These are phyloP conservation scores for Phylloscopus collybita DNA, from an alignment of 2,797 vertebrate genomes.

Conservation along the genomic window DNA sequence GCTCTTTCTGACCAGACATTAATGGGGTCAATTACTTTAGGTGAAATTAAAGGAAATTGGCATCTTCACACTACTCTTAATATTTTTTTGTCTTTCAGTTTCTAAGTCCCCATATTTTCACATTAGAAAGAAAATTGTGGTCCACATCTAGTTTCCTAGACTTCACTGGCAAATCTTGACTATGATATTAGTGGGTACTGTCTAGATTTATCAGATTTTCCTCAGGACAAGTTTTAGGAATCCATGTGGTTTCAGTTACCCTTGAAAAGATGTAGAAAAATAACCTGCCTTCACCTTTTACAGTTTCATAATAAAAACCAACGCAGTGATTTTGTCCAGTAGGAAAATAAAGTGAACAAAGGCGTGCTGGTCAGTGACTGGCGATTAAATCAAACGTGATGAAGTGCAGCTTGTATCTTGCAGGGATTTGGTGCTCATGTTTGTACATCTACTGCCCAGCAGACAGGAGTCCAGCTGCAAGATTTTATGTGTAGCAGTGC, in stretches of 20 bases:
- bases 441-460: not conserved
- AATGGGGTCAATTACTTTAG: not conserved
- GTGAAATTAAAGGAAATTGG: not conserved
- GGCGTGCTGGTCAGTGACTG: not conserved
- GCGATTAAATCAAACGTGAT: not conserved
- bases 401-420: not conserved
- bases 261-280: not conserved
- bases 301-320: not conserved
- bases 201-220: not conserved
- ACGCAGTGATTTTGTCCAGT: not conserved
- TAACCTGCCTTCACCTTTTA: not conserved
- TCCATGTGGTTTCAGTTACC: not conserved
- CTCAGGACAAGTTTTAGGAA: not conserved
- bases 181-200: not conserved
- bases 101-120: not conserved
- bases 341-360: not conserved
- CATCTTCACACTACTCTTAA: not conserved
- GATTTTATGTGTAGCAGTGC: not conserved
- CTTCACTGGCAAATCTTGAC: not conserved
- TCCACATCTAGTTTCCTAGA: not conserved
- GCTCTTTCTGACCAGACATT: not conserved
- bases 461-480: not conserved
- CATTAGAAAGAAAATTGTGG: not conserved
- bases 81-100: not conserved
- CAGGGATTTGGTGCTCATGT: not conserved